Conservation (phyloP, 2,888 invertebrate species). For the Ectropis crepuscularia region DNA sequence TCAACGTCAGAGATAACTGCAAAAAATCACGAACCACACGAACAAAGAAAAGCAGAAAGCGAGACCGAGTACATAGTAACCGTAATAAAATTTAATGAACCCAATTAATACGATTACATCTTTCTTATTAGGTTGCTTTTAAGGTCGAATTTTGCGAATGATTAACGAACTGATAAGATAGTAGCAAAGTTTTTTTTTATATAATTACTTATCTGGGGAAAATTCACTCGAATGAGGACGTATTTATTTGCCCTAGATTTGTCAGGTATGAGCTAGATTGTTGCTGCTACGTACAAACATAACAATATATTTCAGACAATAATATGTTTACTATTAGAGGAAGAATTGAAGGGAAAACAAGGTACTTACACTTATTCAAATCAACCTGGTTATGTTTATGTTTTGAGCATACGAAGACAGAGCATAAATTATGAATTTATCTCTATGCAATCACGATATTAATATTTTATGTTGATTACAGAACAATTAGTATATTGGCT, state of each 20-base stretch:
- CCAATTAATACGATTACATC: constrained; percentile 46
- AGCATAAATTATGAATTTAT: no score
- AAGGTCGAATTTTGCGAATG: constrained; percentile 48
- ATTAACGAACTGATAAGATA: constrained; percentile 51
- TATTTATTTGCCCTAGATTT: constrained; percentile 50
- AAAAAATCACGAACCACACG: constrained; percentile 39
- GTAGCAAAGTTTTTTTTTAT: constrained; percentile 31
- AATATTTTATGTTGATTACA: background rate
- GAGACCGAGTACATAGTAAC: constrained; percentile 61
- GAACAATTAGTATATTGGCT: background rate
- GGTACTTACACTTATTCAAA: no score
- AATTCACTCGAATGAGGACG: constrained; percentile 36
- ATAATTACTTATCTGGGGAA: constrained; percentile 35
- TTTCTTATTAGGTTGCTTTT: constrained; percentile 46
- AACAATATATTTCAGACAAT: background rate
- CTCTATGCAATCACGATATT: no score
- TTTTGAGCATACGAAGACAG: no score
- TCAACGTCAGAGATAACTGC: background rate
- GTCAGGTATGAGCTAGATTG: constrained; percentile 32
- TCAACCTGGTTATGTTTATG: no score
- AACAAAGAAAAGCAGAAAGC: constrained; percentile 66
- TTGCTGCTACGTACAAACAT: background rate
- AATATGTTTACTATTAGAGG: background rate
- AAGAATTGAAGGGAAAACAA: no score
- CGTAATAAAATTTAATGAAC: constrained; percentile 52